Evolutionary conservation across 37 sponge, comb jelly and placozoan genomes (phyloP), one percentile per base, ranked within the genome.

Genomic region (Geodia barretti): DNA sequence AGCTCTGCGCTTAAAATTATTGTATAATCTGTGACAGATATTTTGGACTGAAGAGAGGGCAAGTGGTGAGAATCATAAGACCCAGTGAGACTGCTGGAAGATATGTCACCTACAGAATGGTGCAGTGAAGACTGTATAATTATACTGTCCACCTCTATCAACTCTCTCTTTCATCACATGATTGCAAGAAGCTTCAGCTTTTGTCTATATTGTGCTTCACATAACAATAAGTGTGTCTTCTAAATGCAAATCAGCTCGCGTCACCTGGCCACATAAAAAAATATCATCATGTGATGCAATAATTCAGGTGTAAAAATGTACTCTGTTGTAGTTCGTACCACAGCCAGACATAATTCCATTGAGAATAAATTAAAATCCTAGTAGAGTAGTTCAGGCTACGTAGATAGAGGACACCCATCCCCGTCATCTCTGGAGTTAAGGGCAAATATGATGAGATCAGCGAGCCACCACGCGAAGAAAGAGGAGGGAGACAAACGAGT

Each of bases 101-200:
- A 62, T 98, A 98, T 68, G 91, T 98, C 73, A 98, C 99, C 38
- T 98, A 98, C 89, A 85, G 99, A 79, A 91, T 98, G 37, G 97
- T 98, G 0, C 89, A 92, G 41, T 98, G 24, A 25, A 24, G 20
- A 31, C 31, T 3, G 31, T 35, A 19, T 20, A 58, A 20, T 11
- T 11, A n/a, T n/a, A n/a, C n/a, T n/a, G n/a, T 9, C 9, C 64
- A 62, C 26, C 26, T 5, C n/a, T 62, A 62, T 28, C n/a, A n/a
- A 58, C 19, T 58, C 11, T 58, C 60, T 20, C 60, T 58, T 19
- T 58, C 17, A 20, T 58, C 60, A 11, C 19, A 11, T 58, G 60
- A 11, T 19, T 20, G n/a, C n/a, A n/a, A n/a, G n/a, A n/a, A n/a
- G n/a, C n/a, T n/a, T n/a, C n/a, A n/a, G n/a, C n/a, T n/a, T n/a